These are phyloP conservation scores for Drosophila albomicans DNA, from an alignment of 1,140 invertebrate genomes.

Conservation along the genomic window DNA sequence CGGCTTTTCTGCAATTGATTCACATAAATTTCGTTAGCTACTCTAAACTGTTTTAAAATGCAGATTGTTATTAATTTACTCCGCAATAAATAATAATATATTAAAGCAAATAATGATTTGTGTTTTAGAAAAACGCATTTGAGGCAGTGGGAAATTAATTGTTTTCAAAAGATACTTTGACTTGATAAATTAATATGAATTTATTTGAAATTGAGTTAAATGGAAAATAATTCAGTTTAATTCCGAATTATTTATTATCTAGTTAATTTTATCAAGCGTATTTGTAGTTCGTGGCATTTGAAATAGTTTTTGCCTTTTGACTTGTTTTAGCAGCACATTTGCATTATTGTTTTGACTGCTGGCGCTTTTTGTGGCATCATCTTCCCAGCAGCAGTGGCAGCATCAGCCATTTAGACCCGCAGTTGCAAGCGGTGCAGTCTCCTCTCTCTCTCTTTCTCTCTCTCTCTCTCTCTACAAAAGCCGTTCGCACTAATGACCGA, in stretches of 20 bases:
- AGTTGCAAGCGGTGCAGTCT: constrained; percentile 1
- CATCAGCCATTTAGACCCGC: constrained; percentile 11
- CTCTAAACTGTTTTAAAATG: too few species aligned
- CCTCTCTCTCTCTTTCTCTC: background rate
- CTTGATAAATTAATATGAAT: too few species aligned
- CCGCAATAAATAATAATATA: too few species aligned
- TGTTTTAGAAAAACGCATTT: too few species aligned
- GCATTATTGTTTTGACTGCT: constrained; percentile 78
- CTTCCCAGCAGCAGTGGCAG: constrained; percentile 31
- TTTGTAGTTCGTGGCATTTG: constrained; percentile 6
- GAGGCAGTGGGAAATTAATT: too few species aligned
- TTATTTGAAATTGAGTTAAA: too few species aligned
- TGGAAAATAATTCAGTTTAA: too few species aligned
- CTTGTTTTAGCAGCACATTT: constrained; percentile 57
- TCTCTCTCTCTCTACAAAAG: background rate
- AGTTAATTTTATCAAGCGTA: constrained; percentile 31
- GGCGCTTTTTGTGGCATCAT: constrained; percentile 64
- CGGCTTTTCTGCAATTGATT: too few species aligned
- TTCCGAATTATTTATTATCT: background rate
- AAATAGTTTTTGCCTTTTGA: constrained; percentile 10
- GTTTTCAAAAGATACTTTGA: too few species aligned
- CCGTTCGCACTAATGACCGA: constrained; percentile 70
- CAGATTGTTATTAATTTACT: too few species aligned
- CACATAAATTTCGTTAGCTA: too few species aligned
- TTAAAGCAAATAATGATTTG: too few species aligned